A percentile compares a stretch with the other conserved stretches of the same genome.
phyloP scores from a whole-genome alignment of 1,140 invertebrate genomes.

The Scaptomyza montana region DNA sequence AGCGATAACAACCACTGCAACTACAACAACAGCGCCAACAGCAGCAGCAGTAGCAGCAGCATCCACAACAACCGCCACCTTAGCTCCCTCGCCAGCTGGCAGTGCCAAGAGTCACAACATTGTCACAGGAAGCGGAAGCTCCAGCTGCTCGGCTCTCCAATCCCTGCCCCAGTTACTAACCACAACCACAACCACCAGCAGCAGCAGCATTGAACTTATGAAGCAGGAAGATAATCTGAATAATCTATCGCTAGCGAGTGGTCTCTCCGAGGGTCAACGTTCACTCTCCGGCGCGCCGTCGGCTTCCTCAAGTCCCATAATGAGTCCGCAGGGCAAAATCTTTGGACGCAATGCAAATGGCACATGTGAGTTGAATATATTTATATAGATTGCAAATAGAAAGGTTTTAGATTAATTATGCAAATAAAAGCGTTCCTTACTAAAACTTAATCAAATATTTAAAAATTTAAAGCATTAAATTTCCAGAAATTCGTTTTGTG shows the following conservation, averaged over 20 bases:
- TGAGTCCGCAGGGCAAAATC: slow-evolving; percentile 83
- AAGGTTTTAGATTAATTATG: too few species aligned
- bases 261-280: slow-evolving; percentile 73
- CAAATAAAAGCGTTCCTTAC: too few species aligned
- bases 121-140: slow-evolving; percentile 26
- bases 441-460: too few species aligned
- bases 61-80: slow-evolving; percentile 16
- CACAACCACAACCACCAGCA: slow-evolving; percentile 22
- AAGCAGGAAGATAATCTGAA: slow-evolving; percentile 71
- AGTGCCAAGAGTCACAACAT: slow-evolving; percentile 9
- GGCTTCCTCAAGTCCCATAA: slow-evolving; percentile 78
- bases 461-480: too few species aligned
- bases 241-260: slow-evolving; percentile 76
- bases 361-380: slow-evolving; percentile 79
- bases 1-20: slow-evolving; percentile 20
- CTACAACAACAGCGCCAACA: slow-evolving; percentile 14
- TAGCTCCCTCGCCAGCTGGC: slow-evolving; percentile 25
- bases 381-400: too few species aligned
- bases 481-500: too few species aligned
- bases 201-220: slow-evolving; percentile 49
- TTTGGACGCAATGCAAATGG: slow-evolving; percentile 84
- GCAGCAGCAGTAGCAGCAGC: slow-evolving; percentile 14
- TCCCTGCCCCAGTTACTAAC: slow-evolving; percentile 57
- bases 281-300: slow-evolving; percentile 77
- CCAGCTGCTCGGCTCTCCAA: slow-evolving; percentile 15